Conservation (phyloP, 2,797 vertebrate species). For the Moxostoma hubbsi region DNA sequence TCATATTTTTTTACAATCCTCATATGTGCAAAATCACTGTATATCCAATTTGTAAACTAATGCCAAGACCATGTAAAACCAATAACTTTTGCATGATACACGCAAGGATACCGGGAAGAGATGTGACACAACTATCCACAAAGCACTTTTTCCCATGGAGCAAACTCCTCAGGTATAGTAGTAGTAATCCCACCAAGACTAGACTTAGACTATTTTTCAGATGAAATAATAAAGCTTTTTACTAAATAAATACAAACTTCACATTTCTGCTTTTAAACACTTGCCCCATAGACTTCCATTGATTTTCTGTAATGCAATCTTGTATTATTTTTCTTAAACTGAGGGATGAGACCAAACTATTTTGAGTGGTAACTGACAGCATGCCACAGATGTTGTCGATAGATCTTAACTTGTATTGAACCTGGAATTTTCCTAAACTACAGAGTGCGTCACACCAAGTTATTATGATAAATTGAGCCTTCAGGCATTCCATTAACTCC, state of each 20-base stretch:
- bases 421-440: neutral
- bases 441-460: neutral
- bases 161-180: no score
- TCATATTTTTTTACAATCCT: no score
- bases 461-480: neutral
- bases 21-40: no score
- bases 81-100: no score
- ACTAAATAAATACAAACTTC: neutral
- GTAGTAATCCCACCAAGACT: no score
- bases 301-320: neutral
- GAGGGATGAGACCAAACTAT: neutral
- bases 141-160: no score
- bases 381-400: neutral
- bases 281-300: neutral
- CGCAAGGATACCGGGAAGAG: no score
- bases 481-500: neutral
- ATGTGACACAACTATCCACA: no score
- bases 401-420: slow-evolving; percentile 1
- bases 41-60: no score
- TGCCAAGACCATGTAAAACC: no score
- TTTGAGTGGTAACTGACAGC: neutral
- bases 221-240: neutral
- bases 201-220: no score
- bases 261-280: neutral
- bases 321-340: no score